phyloP scores from a whole-genome alignment of 2,797 vertebrate genomes.

The Agapornis canus region DNA sequence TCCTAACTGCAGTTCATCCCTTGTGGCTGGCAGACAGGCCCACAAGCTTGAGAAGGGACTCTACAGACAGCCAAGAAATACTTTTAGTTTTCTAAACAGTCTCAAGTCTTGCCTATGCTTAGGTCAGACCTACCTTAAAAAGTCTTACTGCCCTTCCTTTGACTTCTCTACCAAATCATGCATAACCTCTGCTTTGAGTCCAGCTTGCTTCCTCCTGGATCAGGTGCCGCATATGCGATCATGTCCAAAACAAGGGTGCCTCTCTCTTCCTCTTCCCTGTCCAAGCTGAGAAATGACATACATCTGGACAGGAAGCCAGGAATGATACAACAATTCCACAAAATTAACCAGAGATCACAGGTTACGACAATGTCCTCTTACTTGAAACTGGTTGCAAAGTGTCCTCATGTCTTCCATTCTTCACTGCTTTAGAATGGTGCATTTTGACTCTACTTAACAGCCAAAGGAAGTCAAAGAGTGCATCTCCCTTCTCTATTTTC shows the following conservation, averaged over 20 bases:
- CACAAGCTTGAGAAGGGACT: neutral
- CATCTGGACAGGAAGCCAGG: neutral
- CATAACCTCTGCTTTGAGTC: neutral
- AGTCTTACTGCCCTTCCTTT: neutral
- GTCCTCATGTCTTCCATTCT: neutral
- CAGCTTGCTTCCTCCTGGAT: neutral
- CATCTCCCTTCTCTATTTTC: neutral
- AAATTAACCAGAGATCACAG: neutral
- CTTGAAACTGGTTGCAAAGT: neutral
- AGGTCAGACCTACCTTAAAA: neutral
- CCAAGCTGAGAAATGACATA: neutral
- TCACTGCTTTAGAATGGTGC: neutral
- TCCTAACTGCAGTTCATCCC: accelerated
- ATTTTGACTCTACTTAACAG: neutral
- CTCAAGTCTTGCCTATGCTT: neutral
- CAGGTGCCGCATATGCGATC: neutral
- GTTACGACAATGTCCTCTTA: neutral
- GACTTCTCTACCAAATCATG: neutral
- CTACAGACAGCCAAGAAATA: neutral
- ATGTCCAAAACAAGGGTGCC: neutral
- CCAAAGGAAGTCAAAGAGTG: neutral
- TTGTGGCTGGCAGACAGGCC: accelerated
- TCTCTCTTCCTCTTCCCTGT: neutral
- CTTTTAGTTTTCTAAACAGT: neutral
- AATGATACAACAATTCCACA: neutral